phyloP scores from a whole-genome alignment of 1,140 invertebrate species.

The Sarcophaga peregrina region DNA sequence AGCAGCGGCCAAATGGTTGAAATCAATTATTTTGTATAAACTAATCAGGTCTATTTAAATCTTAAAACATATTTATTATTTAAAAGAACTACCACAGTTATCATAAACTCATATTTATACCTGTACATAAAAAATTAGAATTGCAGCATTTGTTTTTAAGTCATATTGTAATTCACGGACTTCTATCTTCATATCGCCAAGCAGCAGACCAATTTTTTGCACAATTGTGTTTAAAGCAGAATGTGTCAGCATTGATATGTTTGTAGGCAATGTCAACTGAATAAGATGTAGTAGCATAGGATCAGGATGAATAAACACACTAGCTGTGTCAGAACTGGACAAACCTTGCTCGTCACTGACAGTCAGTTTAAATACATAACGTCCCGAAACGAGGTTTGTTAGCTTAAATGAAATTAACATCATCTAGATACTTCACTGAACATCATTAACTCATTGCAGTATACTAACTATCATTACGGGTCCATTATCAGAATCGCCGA shows the following conservation, averaged over 20 bases:
- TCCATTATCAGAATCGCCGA: conserved; percentile 78
- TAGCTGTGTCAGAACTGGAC: conserved; percentile 82
- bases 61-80: not conserved
- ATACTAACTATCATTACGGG: conserved; percentile 79
- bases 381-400: conserved; percentile 84
- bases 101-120: conserved; percentile 35
- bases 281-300: conserved; percentile 79
- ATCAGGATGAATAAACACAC: conserved; percentile 86
- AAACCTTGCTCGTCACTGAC: conserved; percentile 91
- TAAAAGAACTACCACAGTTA: not conserved
- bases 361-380: conserved; percentile 88
- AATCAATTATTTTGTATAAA: no score
- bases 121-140: conserved; percentile 74
- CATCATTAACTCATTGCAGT: not conserved
- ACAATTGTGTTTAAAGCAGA: conserved; percentile 69
- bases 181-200: conserved; percentile 77
- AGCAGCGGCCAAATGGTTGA: not conserved
- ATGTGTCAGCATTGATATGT: conserved; percentile 69
- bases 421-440: not conserved
- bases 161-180: conserved; percentile 74
- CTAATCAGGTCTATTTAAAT: no score
- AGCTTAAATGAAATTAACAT: conserved; percentile 70
- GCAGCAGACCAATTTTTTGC: conserved; percentile 69
- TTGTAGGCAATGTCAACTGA: conserved; percentile 82
- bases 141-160: conserved; percentile 71